phyloP scores from a whole-genome alignment of 2,113 vertebrate genomes.

The Nanorana parkeri region DNA sequence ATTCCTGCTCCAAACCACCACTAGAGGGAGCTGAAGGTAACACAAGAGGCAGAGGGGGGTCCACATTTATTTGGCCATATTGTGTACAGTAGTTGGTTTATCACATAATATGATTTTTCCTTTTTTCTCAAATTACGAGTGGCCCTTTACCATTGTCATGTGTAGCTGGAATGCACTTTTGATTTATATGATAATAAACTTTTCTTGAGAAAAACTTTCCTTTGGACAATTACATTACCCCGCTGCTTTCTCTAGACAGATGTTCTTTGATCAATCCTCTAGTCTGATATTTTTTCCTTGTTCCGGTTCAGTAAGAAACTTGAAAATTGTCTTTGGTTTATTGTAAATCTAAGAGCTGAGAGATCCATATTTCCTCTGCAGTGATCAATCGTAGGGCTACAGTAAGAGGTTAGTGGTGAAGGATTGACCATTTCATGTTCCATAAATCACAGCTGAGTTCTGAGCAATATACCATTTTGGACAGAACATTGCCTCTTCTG shows the following conservation, averaged over 20 bases:
- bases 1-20: too few species aligned
- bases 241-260: background rate
- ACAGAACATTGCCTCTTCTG: background rate
- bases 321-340: constrained; percentile 6
- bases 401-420: background rate
- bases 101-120: too few species aligned
- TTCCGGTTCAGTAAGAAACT: background rate
- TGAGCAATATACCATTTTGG: background rate
- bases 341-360: background rate
- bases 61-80: too few species aligned
- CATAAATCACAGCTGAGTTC: background rate
- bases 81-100: too few species aligned
- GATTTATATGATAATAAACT: background rate
- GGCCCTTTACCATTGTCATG: too few species aligned
- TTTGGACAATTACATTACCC: background rate
- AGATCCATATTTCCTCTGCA: background rate
- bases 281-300: background rate
- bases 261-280: background rate
- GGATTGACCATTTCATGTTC: background rate
- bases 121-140: too few species aligned
- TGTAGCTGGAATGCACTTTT: too few species aligned
- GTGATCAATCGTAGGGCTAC: background rate
- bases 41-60: too few species aligned
- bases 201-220: background rate
- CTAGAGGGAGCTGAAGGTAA: too few species aligned